Evolutionary conservation across 2,113 vertebrate species (phyloP), one percentile per base, ranked within the genome.

Genomic region (Brachyhypopomus gauderio): DNA sequence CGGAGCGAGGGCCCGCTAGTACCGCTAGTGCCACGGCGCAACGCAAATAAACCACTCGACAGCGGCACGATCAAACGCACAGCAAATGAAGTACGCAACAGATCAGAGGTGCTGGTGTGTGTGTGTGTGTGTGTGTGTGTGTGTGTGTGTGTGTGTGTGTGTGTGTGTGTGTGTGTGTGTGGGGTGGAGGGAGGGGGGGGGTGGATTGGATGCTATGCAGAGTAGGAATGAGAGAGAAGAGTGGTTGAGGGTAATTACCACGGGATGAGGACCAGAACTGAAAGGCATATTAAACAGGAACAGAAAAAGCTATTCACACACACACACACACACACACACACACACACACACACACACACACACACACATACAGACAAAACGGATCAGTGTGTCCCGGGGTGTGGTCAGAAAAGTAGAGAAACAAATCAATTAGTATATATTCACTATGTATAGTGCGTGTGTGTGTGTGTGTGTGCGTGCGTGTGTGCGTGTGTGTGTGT

Each of bases 1-100:
- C 56, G 73, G 82, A 83, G 86, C 11, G 79, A 87, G 88, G 88
- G 75, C 86, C 58, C 30, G 22, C 62, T n/a, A n/a, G n/a, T n/a
- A n/a, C n/a, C n/a, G n/a, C n/a, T n/a, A n/a, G n/a, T n/a, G 73
- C 36, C 74, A 4, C 45, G 41, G 78, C 64, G 82, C 89, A 88
- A 93, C 89, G 87, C 90, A 93, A 91, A 93, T 88, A 84, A 89
- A 90, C 88, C 88, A 88, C 91, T 92, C 85, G 81, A 92, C 87
- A 72, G 78, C 16, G 71, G 23, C 34, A 84, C 48, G 20, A 85
- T 85, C 77, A 84, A 83, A 86, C 80, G 83, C 86, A 87, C 86
- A 87, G 85, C 88, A 85, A 52, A 52, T 82, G 72, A 85, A 77
- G 80, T 74, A 85, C 86, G 85, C 77, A 25, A 70, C 20, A 77